Evolutionary conservation across 2,797 vertebrate species (phyloP).

Genomic region (Gouania willdenowi): DNA sequence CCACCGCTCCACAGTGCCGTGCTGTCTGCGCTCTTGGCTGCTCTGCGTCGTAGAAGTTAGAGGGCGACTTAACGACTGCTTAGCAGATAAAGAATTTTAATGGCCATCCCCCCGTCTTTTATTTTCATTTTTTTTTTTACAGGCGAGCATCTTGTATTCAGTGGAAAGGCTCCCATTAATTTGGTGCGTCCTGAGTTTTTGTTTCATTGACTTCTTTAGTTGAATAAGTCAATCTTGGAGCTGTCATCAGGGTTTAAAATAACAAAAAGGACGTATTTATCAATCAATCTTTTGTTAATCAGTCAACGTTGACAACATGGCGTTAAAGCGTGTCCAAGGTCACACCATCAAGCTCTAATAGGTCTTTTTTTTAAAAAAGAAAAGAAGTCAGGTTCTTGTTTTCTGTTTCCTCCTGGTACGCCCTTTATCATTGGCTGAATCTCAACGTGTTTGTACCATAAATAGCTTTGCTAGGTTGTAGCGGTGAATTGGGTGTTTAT

Average conservation of each 20-base stretch:
- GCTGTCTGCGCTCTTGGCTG: constrained; percentile 59
- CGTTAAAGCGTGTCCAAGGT: too few species aligned
- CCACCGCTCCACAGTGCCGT: constrained; percentile 36
- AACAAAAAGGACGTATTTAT: too few species aligned
- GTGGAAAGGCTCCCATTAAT: constrained; percentile 48
- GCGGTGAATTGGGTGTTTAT: background rate
- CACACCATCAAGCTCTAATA: too few species aligned
- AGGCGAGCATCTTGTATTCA: constrained; percentile 56
- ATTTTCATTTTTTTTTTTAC: too few species aligned
- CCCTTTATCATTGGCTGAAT: constrained; percentile 48
- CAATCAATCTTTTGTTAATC: too few species aligned
- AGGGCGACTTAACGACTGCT: constrained; percentile 51
- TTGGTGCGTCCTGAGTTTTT: too few species aligned
- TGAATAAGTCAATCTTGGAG: too few species aligned
- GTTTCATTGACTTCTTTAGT: too few species aligned
- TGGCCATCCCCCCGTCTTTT: constrained; percentile 48
- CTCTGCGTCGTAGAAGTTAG: constrained; percentile 18
- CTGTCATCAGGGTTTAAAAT: constrained; percentile 1
- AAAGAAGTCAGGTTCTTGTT: constrained; percentile 38
- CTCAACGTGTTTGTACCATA: constrained; percentile 52
- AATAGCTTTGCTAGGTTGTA: constrained; percentile 47
- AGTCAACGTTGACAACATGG: too few species aligned
- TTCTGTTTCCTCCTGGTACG: constrained; percentile 41
- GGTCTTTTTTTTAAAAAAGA: too few species aligned
- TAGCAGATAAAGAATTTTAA: constrained; percentile 74